Evolutionary conservation across 35 echinoderm and acorn worm species (phyloP).

Genomic region (Strongylocentrotus purpuratus): DNA sequence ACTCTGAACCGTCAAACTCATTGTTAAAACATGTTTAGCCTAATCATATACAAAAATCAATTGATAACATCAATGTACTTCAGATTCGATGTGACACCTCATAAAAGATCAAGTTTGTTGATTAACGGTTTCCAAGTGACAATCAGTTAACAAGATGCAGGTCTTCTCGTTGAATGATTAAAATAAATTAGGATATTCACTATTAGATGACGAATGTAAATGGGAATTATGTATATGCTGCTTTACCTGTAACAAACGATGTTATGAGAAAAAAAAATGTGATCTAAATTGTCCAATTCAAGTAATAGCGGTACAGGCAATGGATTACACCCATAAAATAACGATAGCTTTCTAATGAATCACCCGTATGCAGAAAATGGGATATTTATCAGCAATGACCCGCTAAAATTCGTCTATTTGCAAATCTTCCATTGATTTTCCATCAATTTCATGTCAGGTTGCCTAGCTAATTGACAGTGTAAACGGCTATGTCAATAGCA

Average conservation of each 20-base stretch:
- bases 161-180: not conserved
- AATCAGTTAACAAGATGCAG: not conserved
- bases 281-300: not conserved
- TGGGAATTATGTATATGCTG: not conserved
- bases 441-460: constrained; percentile 2
- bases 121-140: not conserved
- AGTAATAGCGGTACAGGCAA: not conserved
- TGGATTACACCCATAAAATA: not conserved
- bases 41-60: not conserved
- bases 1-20: not conserved
- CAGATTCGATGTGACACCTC: not conserved
- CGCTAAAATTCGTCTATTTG: not conserved
- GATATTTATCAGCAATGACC: not conserved
- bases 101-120: not conserved
- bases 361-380: not conserved
- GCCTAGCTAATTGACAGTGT: constrained; percentile 10
- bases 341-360: constrained; percentile 1
- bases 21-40: not conserved
- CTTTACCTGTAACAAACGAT: not conserved
- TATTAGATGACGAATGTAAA: not conserved
- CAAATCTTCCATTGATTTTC: not conserved
- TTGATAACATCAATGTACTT: not conserved
- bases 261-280: not conserved
- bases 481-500: not conserved
- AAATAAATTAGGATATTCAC: not conserved